These are phyloP conservation scores for Cantharis rufa DNA, from an alignment of 2,888 invertebrate species.

Conservation along the genomic window DNA sequence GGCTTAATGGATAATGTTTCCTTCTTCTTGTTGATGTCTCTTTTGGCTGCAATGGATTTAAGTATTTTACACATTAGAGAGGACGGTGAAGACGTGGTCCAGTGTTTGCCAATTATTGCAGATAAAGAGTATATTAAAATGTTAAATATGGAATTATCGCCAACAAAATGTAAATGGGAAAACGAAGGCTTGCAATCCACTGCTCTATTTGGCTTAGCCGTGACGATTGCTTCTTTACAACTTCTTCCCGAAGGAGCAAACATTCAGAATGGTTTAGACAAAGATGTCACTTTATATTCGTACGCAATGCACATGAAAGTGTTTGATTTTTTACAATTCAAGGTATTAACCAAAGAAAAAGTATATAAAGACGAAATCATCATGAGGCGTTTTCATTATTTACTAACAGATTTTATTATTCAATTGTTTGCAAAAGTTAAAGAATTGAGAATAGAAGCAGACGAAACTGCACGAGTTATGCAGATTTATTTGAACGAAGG, in stretches of 20 bases:
- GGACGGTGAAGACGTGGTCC: slow-evolving; percentile 73
- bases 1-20: slow-evolving; percentile 81
- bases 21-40: slow-evolving; percentile 78
- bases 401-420: slow-evolving; percentile 90
- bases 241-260: slow-evolving; percentile 62
- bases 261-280: slow-evolving; percentile 65
- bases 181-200: slow-evolving; percentile 64
- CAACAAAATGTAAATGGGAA: slow-evolving; percentile 57
- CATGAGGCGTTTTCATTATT: slow-evolving; percentile 77
- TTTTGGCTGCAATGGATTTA: slow-evolving; percentile 82
- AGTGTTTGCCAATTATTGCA: slow-evolving; percentile 68
- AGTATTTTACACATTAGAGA: slow-evolving; percentile 77
- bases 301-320: slow-evolving; percentile 77
- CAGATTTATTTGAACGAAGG: slow-evolving; percentile 77
- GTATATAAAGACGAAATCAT: slow-evolving; percentile 81
- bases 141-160: slow-evolving; percentile 59
- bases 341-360: slow-evolving; percentile 70
- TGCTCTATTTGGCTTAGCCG: slow-evolving; percentile 71
- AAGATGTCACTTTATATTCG: slow-evolving; percentile 81
- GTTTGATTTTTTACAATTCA: slow-evolving; percentile 77
- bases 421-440: slow-evolving; percentile 91
- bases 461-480: slow-evolving; percentile 83
- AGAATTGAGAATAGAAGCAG: slow-evolving; percentile 80
- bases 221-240: slow-evolving; percentile 68
- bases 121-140: slow-evolving; percentile 63